Evolutionary conservation across 2,888 invertebrate species (phyloP), one percentile per base, ranked within the genome.

Genomic region (Plagodis pulveraria): DNA sequence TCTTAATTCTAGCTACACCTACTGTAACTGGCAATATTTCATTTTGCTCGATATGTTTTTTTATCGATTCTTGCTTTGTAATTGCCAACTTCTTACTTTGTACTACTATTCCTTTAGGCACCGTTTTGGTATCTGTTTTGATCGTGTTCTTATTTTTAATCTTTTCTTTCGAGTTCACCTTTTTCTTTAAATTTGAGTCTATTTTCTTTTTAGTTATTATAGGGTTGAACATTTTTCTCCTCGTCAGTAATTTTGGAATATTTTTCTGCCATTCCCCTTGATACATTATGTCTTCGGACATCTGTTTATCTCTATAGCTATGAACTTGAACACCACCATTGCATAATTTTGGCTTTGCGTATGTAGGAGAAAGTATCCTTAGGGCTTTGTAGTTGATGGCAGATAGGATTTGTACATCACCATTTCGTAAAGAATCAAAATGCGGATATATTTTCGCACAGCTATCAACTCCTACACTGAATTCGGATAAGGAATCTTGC

Each of bases 211-310:
- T 81, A 22, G 63, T 50, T 5, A 65, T 38, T 8, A 66, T 46
- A 10, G 66, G 70, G 61, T 66, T 74, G 5, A 52, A 66, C 35
- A 62, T 55, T 58, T 70, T 80, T 65, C 76, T 82, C 51, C 71
- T 78, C 10, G 58, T 48, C 36, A 69, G 22, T 38, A 61, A 22
- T 67, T 79, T 81, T 6, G 77, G 73, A 6, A 66, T 77, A 41
- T 71, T 68, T 50, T 70, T 73, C 66, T 89, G 85, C 91, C 91
- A 91, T 56, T 86, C 77, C 48, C 91, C 91, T 76, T 89, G 90
- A 65, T 78, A 92, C n/a, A 91, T 71, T 33, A 91, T 77, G 68
- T 92, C 91, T 70, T 90, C 86, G 34, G 80, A 86, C 9, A 6
- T 62, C 64, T 80, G 72, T 68, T 75, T 84, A 44, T 88, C 81